Evolutionary conservation across 2,888 invertebrate species (phyloP).

Genomic region (Sinohyriopsis cumingii): DNA sequence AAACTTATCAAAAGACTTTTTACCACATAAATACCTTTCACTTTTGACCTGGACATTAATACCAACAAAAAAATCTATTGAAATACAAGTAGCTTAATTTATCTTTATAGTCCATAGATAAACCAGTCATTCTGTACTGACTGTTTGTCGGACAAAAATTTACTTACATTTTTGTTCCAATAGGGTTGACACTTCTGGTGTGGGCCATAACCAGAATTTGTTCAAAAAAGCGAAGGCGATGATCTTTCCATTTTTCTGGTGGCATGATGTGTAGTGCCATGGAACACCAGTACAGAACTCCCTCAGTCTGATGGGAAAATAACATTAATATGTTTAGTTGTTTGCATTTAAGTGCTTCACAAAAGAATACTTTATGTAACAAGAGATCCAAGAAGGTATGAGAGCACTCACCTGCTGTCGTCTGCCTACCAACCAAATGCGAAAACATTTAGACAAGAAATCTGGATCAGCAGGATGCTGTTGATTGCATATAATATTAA

Average conservation of each 20-base stretch:
- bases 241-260: conserved; percentile 83
- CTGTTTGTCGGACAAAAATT: not conserved
- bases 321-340: conserved; percentile 4
- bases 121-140: no score
- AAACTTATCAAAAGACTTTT: not conserved
- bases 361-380: no score
- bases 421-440: not conserved
- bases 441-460: not conserved
- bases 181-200: conserved; percentile 80
- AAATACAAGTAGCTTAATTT: not conserved
- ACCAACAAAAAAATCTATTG: not conserved
- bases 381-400: no score
- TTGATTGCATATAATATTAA: no score
- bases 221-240: conserved; percentile 82
- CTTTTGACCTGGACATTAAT: not conserved
- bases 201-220: conserved; percentile 86
- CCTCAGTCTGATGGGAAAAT: conserved; percentile 79
- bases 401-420: no score
- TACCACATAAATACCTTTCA: not conserved
- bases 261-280: conserved; percentile 87
- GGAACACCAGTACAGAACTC: conserved; percentile 90
- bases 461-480: no score
- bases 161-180: conserved; percentile 73
- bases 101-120: no score
- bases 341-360: not conserved